phyloP scores from a whole-genome alignment of 2,888 invertebrate genomes.

The Heliconius hortense region DNA sequence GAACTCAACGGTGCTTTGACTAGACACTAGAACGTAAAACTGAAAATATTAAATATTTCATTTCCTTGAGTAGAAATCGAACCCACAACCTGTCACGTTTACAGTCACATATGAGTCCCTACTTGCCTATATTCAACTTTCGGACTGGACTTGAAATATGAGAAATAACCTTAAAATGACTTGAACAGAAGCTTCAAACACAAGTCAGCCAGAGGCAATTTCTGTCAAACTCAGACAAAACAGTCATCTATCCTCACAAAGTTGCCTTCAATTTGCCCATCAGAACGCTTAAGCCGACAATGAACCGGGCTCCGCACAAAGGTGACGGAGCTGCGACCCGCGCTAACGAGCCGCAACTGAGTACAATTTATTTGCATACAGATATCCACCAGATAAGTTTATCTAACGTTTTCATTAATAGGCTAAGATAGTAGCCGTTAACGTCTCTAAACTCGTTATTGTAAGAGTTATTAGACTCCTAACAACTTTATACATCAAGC shows the following conservation, averaged over 20 bases:
- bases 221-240: constrained; percentile 18
- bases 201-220: background rate
- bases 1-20: too few species aligned
- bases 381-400: constrained; percentile 45
- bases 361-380: constrained; percentile 43
- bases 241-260: constrained; percentile 28
- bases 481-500: constrained; percentile 34
- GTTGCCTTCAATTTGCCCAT: constrained; percentile 30
- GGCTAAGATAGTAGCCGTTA: constrained; percentile 34
- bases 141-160: background rate
- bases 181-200: background rate
- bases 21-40: too few species aligned
- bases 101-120: too few species aligned
- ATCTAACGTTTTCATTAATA: constrained; percentile 47
- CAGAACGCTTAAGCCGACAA: constrained; percentile 34
- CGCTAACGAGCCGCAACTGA: constrained; percentile 54
- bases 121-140: background rate
- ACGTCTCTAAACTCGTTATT: constrained; percentile 38
- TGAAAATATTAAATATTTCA: too few species aligned
- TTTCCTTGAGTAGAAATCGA: too few species aligned
- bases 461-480: constrained; percentile 35
- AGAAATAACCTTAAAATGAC: background rate
- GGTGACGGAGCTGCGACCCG: constrained; percentile 52
- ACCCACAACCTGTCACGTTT: too few species aligned
- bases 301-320: constrained; percentile 40